Percentiles rank a stretch among this genome's conserved stretches.
Conservation (phyloP, 2,888 invertebrate species). For the Hoplodrina ambigua region DNA sequence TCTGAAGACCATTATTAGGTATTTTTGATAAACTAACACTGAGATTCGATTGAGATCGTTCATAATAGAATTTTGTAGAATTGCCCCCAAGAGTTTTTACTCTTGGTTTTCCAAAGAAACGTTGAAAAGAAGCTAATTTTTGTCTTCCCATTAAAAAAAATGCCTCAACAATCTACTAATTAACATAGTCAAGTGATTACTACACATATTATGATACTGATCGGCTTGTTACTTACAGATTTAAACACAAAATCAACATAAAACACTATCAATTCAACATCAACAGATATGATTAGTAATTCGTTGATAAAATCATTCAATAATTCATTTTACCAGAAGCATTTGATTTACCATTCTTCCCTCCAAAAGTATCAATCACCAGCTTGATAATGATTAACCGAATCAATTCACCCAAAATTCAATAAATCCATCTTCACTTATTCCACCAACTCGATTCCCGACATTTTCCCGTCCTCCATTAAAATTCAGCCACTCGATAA, state of each 20-base stretch:
- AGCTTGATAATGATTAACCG: background rate
- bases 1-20: too few relatives aligned
- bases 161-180: background rate
- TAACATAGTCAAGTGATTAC: background rate
- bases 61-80: too few relatives aligned
- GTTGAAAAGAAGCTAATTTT: too few relatives aligned
- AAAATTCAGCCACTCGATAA: conserved; percentile 31
- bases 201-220: too few relatives aligned
- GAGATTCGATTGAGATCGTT: too few relatives aligned
- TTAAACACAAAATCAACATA: background rate
- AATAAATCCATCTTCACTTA: conserved; percentile 24
- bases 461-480: conserved; percentile 11
- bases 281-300: background rate
- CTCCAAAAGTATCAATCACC: conserved; percentile 5
- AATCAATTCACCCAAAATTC: conserved; percentile 1
- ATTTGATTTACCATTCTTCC: background rate
- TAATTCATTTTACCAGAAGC: background rate
- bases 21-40: too few relatives aligned
- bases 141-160: too few relatives aligned
- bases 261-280: background rate
- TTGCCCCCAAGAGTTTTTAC: too few relatives aligned
- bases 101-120: too few relatives aligned
- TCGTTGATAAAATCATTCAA: background rate
- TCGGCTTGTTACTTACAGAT: background rate
- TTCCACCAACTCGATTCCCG: conserved; percentile 5